phyloP scores from a whole-genome alignment of 2,888 invertebrate species.

The Mycalesis mineus region DNA sequence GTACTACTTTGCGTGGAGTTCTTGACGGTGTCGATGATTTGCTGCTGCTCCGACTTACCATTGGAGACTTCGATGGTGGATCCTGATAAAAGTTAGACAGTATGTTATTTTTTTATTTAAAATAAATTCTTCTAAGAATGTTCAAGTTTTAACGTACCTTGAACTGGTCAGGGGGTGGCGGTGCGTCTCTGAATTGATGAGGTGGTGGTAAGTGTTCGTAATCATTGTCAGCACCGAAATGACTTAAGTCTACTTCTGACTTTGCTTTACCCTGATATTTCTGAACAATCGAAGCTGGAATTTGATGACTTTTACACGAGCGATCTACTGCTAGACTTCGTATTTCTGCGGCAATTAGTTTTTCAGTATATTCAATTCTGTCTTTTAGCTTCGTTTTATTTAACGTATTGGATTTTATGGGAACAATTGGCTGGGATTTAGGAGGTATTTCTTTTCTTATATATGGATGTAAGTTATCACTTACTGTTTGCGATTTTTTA shows the following conservation, averaged over 20 bases:
- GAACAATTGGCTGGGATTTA: constrained; percentile 31
- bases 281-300: constrained; percentile 46
- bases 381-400: constrained; percentile 63
- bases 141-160: constrained; percentile 46
- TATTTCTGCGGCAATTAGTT: constrained; percentile 71
- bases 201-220: constrained; percentile 89
- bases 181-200: constrained; percentile 89
- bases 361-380: constrained; percentile 72
- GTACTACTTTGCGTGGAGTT: constrained; percentile 51
- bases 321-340: constrained; percentile 64
- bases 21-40: constrained; percentile 70
- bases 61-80: constrained; percentile 67
- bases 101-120: background rate
- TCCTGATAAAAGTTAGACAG: constrained; percentile 44
- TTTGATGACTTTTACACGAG: constrained; percentile 57
- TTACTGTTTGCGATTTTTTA: constrained; percentile 69
- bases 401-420: constrained; percentile 45
- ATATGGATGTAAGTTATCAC: constrained; percentile 72
- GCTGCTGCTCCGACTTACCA: constrained; percentile 65
- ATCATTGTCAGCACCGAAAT: constrained; percentile 76
- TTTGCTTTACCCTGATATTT: constrained; percentile 74
- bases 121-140: background rate
- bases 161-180: constrained; percentile 86
- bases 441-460: constrained; percentile 70
- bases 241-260: constrained; percentile 79